A percentile compares a stretch with the other conserved stretches of the same genome.
Conservation (phyloP, 2,888 invertebrate species). For the Euphydryas editha region DNA sequence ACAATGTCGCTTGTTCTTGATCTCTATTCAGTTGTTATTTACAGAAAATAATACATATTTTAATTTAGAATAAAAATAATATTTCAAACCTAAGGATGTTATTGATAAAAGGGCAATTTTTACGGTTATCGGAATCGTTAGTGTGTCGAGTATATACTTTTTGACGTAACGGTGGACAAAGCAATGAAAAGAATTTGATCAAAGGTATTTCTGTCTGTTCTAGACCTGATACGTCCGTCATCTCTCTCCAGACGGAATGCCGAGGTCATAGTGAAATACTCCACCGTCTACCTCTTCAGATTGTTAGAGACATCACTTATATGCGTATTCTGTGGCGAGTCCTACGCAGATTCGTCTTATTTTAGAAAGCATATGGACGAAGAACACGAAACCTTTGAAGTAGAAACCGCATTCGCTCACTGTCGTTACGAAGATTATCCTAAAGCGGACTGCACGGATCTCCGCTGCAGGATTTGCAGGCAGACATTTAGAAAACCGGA, state of each 20-base stretch:
- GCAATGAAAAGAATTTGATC: constrained; percentile 41
- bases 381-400: constrained; percentile 50
- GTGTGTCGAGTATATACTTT: too few relatives aligned
- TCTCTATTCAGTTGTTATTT: too few relatives aligned
- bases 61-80: too few relatives aligned
- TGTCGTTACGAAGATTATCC: constrained; percentile 46
- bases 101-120: too few relatives aligned
- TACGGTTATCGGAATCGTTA: background rate
- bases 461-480: constrained; percentile 54
- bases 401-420: constrained; percentile 48
- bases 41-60: too few relatives aligned
- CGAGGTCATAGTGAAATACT: constrained; percentile 52
- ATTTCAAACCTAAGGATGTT: too few relatives aligned
- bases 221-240: constrained; percentile 53
- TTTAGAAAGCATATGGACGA: constrained; percentile 53
- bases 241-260: constrained; percentile 55
- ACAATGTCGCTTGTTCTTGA: too few relatives aligned
- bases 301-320: constrained; percentile 54
- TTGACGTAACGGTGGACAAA: constrained; percentile 23
- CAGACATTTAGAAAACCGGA: constrained; percentile 45
- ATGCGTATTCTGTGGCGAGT: constrained; percentile 58
- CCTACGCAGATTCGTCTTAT: constrained; percentile 48
- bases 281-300: constrained; percentile 62
- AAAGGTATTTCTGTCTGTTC: constrained; percentile 59
- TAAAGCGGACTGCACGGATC: constrained; percentile 55